phyloP scores from a whole-genome alignment of 2,797 vertebrate species.

The Lepilemur ruficaudatus region DNA sequence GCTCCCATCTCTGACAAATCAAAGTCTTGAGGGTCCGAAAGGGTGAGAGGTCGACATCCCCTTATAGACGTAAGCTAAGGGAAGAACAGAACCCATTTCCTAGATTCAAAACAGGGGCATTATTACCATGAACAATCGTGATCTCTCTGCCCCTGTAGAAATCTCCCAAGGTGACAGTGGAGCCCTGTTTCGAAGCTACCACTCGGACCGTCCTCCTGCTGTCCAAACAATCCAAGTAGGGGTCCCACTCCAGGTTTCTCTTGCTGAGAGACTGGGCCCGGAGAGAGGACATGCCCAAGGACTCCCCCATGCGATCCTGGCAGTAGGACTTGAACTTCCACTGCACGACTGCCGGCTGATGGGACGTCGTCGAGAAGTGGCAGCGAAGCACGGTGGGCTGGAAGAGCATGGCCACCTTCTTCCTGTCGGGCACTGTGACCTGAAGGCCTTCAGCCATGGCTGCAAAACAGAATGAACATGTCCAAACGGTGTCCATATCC shows the following conservation, averaged over 20 bases:
- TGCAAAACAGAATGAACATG: conserved; percentile 78
- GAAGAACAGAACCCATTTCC: not conserved
- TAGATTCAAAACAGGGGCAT: not conserved
- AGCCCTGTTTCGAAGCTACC: conserved; percentile 94
- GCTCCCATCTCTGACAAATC: not conserved
- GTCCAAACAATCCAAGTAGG: conserved; percentile 95
- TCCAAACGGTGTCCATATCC: rapidly evolving
- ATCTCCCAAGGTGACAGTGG: conserved; percentile 92
- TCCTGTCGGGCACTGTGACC: conserved; percentile 92
- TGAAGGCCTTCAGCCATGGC: conserved; percentile 88
- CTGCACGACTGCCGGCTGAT: conserved; percentile 92
- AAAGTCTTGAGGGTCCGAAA: not conserved
- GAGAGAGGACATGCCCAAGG: conserved; percentile 88
- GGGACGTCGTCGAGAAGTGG: conserved; percentile 93
- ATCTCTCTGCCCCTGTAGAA: conserved; percentile 97
- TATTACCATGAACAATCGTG: conserved; percentile 94
- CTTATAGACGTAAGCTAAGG: not conserved
- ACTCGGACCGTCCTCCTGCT: conserved; percentile 93
- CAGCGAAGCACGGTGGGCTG: conserved; percentile 94
- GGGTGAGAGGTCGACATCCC: not conserved
- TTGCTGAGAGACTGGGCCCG: conserved; percentile 86
- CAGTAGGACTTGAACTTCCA: conserved; percentile 99
- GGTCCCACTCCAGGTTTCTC: conserved; percentile 89
- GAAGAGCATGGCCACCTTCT: conserved; percentile 95
- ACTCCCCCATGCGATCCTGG: conserved; percentile 92